Base-by-base conservation (phyloP, 2,888 invertebrate species). In the Incurvaria masculella region DNA sequence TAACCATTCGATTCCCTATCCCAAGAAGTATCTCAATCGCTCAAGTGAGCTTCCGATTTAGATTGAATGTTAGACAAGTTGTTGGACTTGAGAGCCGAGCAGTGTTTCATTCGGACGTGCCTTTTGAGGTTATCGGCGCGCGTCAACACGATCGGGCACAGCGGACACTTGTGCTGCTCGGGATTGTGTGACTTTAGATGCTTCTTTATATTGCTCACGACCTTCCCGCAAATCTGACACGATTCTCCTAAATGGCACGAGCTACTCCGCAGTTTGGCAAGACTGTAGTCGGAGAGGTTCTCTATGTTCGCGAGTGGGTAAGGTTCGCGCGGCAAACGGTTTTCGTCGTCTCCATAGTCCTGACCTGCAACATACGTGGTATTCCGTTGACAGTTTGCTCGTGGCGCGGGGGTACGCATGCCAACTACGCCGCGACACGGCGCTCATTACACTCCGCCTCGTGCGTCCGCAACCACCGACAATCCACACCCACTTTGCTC, bases 51-150 rank as follows among this genome's bases (percentile, higher is more conserved):
- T 33, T 33, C 33, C 14, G 33, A n/a, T 14, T 33, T 33, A 4
- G 66, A 65, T 56, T 72, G 67, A 56, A 76, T 74, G 59, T 76
- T 76, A 14, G 68, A 62, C 49, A 71, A 55, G 54, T 69, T 74
- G 53, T 65, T 66, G n/a, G 68, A 63, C 27, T 65, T 65, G 54
- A 78, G 57, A 41, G 69, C 67, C 33, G 69, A 66, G 53, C 71
- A 69, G 63, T 86, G 85, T 65, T 86, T 85, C 68, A 81, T 80
- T 57, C 81, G 80, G 54, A 86, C 81, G 64, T 85, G 86, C 50
- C 82, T 78, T 68, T 85, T 86, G 61, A 85, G 79, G 64, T 86
- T 85, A 64, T 86, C 86, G 54, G 83, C 85, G 52, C 86, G 73
- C 42, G 85, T 85, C 59, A 86, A 79, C 48, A 81, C 78, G 54